Conservation (phyloP, 2,113 vertebrate species). For the Poecilia latipinna region DNA sequence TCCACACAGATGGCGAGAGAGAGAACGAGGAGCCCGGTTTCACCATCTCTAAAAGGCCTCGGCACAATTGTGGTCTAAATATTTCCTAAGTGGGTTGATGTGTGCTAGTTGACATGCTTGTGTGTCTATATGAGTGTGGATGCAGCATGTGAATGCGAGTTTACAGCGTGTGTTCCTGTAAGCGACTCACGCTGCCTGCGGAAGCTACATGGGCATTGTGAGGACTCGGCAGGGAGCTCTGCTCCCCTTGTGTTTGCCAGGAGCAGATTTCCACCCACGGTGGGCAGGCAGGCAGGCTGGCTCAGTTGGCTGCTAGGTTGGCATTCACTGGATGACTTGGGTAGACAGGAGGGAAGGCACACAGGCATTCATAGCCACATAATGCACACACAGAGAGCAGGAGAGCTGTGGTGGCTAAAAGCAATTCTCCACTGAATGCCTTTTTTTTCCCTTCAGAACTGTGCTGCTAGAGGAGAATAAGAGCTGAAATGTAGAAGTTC, state of each 20-base stretch:
- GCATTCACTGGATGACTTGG: constrained; percentile 66
- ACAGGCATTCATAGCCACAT: constrained; percentile 74
- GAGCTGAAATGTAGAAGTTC: background rate
- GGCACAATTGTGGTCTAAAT: constrained; percentile 61
- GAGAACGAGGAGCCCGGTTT: constrained; percentile 62
- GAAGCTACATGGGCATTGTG: constrained; percentile 71
- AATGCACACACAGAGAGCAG: constrained; percentile 49
- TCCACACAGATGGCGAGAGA: constrained; percentile 72
- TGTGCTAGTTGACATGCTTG: constrained; percentile 63
- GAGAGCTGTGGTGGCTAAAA: constrained; percentile 40
- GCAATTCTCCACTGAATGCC: constrained; percentile 32
- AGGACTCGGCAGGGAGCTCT: constrained; percentile 71
- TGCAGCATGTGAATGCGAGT: constrained; percentile 32
- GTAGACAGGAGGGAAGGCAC: constrained; percentile 58
- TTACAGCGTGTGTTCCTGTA: constrained; percentile 44
- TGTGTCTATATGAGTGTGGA: constrained; percentile 44
- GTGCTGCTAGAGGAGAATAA: constrained; percentile 4
- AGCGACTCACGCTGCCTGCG: constrained; percentile 56
- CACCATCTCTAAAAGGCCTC: constrained; percentile 47
- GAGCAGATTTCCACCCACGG: constrained; percentile 81
- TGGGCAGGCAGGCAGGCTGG: constrained; percentile 65
- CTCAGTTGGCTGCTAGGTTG: constrained; percentile 59
- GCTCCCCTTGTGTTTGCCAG: constrained; percentile 70
- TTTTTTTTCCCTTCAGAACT: constrained; percentile 18
- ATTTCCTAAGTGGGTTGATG: constrained; percentile 68